Base-by-base conservation (phyloP, 2,888 invertebrate species). In the Dryomyza anilis region DNA sequence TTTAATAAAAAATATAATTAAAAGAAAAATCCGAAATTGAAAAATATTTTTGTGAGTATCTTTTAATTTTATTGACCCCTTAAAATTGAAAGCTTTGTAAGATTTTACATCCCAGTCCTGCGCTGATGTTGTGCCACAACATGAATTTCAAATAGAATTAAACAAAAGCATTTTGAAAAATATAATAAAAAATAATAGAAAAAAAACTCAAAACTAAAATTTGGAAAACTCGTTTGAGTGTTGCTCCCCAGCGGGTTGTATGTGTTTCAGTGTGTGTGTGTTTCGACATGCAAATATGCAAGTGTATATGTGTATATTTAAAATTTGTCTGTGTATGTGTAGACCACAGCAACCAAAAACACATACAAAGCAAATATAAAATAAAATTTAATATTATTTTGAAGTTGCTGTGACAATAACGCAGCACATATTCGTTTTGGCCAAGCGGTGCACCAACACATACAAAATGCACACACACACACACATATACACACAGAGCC, bases 341-440 rank as follows among this genome's bases (percentile, higher is more conserved):
- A 39, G 21, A 23, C 25, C 8, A 23, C 23, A 23, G 14, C 23
- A 10, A 19, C 25, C 21, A 27, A 16, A 12, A 21, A 57, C 45
- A 43, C 45, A 27, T 23, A 21, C 21, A 7, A n/a, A n/a, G 39
- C 14, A 5, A 39, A n/a, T 12, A 21, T 19, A 19, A 58, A 12
- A 29, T 25, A 45, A 50, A 33, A 60, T 50, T 52, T 39, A 50
- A 60, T 52, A 14, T 39, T 60, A 60, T 60, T 60, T 50, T 36
- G 29, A 60, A 60, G 50, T 52, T 36, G 36, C 45, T 19, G 8
- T 30, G 29, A 60, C 36, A 55, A 55, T 55, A 36, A 29, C 55
- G 16, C 30, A 10, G 7, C 30, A 2, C 30, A 30, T 16, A n/a
- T 27, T 27, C 19, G 52, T n/a, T 27, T 53, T 53, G 52, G 16